Percentiles rank a stretch among this genome's conserved stretches.
phyloP scores from a whole-genome alignment of 2,888 invertebrate genomes.

The Criorhina ranunculi region DNA sequence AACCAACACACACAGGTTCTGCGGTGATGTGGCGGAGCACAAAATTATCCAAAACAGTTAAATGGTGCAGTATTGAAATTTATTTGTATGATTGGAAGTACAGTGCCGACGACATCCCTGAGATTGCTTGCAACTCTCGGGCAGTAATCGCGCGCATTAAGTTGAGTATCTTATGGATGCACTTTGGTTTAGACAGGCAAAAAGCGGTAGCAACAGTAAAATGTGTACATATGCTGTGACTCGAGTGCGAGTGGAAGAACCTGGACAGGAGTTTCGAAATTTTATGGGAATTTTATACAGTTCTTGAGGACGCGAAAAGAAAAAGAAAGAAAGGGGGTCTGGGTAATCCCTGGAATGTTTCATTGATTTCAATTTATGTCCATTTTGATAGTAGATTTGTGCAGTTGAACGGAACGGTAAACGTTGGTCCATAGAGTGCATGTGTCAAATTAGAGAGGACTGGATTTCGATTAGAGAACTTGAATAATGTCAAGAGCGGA shows the following conservation, averaged over 20 bases:
- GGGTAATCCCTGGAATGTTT: slow-evolving; percentile 58
- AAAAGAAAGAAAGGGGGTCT: neutral
- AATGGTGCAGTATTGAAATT: slow-evolving; percentile 83
- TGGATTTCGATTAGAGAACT: slow-evolving; percentile 7
- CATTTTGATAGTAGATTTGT: slow-evolving; percentile 29
- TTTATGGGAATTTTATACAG: slow-evolving; percentile 70
- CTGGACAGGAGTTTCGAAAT: slow-evolving; percentile 21
- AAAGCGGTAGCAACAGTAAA: slow-evolving; percentile 46
- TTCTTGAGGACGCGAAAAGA: no score
- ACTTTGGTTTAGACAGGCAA: slow-evolving; percentile 29
- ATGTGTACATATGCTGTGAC: slow-evolving; percentile 27
- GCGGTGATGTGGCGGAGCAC: slow-evolving; percentile 10
- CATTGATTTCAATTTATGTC: slow-evolving; percentile 58
- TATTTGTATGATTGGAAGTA: slow-evolving; percentile 78
- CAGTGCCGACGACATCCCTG: slow-evolving; percentile 38
- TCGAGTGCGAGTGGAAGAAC: slow-evolving; percentile 1
- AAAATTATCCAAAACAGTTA: slow-evolving; percentile 80
- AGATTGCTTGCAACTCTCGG: neutral
- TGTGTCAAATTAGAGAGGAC: slow-evolving; percentile 45
- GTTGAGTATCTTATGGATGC: slow-evolving; percentile 54
- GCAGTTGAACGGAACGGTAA: slow-evolving; percentile 37
- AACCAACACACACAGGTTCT: neutral
- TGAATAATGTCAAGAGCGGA: neutral
- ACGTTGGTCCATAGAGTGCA: slow-evolving; percentile 16
- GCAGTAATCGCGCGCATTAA: slow-evolving; percentile 23